Percentiles rank a stretch among this genome's conserved stretches.
Evolutionary conservation across 1,140 invertebrate species (phyloP).

Genomic region (Armadillidium nasatum): DNA sequence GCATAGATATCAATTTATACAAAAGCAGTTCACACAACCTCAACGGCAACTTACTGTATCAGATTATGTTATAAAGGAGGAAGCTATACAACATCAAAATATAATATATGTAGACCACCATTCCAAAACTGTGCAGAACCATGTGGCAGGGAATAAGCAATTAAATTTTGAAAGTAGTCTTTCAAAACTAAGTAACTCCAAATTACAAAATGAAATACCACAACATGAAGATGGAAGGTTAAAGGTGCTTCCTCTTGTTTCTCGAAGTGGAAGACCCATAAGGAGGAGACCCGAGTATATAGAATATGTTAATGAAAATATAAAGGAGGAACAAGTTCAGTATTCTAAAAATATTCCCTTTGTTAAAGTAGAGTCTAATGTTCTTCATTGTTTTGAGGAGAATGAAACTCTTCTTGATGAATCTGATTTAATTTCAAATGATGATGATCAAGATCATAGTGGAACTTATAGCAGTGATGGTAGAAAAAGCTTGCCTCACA

Average conservation of each 20-base stretch:
- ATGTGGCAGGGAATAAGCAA: not conserved
- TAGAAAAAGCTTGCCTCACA: conserved; percentile 56
- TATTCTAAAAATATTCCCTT: conserved; percentile 19
- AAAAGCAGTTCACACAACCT: conserved; percentile 8
- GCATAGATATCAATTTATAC: conserved; percentile 20
- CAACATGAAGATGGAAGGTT: too few species aligned
- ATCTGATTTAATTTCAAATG: conserved; percentile 35
- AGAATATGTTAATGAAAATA: conserved; percentile 39
- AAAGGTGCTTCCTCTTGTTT: conserved; percentile 25
- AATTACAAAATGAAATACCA: not conserved
- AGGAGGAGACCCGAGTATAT: conserved; percentile 39
- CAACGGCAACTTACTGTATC: not conserved
- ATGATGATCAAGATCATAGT: conserved; percentile 38
- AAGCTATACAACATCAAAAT: not conserved
- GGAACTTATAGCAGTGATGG: conserved; percentile 40
- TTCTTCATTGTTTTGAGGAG: conserved; percentile 32
- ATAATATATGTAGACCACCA: not conserved
- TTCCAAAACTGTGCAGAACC: not conserved
- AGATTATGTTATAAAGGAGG: not conserved
- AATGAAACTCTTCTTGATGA: conserved; percentile 31
- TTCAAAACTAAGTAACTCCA: not conserved
- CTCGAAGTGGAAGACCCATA: conserved; percentile 41
- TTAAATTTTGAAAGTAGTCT: too few species aligned
- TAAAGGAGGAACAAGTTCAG: conserved; percentile 33
- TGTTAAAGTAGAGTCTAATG: conserved; percentile 32